Conservation (phyloP, 2,113 vertebrate species). For the Taxidea taxus region DNA sequence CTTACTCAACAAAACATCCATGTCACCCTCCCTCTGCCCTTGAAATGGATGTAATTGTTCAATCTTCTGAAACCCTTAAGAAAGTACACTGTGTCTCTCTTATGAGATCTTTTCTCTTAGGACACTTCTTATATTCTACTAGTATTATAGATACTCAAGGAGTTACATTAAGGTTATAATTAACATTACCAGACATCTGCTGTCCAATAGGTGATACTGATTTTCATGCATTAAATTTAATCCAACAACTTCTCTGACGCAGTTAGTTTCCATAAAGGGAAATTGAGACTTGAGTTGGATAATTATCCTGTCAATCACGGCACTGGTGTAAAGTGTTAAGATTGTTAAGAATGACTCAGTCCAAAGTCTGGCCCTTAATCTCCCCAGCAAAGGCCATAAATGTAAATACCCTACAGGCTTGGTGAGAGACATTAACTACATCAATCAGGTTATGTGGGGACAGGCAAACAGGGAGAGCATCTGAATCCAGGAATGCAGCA, state of each 20-base stretch:
- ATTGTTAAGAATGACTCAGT: neutral
- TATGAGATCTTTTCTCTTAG: neutral
- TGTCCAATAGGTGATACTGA: neutral
- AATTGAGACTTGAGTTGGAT: neutral
- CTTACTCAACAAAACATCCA: neutral
- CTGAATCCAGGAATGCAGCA: accelerated
- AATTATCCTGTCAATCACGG: neutral
- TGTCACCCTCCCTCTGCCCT: neutral
- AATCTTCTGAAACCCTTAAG: neutral
- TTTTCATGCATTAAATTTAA: neutral
- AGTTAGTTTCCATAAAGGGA: neutral
- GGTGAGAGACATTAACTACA: neutral
- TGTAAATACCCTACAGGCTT: neutral
- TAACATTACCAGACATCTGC: neutral
- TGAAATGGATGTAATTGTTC: neutral
- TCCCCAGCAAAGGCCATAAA: neutral
- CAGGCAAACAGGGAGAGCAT: neutral
- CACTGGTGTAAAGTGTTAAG: neutral
- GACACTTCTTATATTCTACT: neutral
- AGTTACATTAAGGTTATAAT: neutral
- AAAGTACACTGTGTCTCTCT: neutral
- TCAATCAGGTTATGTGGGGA: neutral
- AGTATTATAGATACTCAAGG: neutral
- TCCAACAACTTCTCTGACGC: neutral
- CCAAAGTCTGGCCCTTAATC: neutral